phyloP scores from a whole-genome alignment of 2,113 vertebrate genomes.

The Telmatochromis brachygnathus region DNA sequence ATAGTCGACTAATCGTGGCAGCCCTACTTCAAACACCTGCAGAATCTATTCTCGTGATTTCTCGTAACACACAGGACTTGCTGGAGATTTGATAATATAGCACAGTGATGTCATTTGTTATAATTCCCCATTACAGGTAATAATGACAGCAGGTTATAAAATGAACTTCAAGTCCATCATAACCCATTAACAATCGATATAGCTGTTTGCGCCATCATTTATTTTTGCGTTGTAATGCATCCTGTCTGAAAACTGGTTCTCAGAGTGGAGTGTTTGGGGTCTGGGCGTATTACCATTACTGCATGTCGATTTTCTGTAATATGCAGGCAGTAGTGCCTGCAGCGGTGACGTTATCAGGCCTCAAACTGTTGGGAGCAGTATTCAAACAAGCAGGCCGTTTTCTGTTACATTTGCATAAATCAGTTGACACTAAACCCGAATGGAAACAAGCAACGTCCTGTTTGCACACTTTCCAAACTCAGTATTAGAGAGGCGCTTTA shows the following conservation, averaged over 20 bases:
- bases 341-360: conserved; percentile 29
- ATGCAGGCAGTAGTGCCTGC: neutral
- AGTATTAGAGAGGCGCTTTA: neutral
- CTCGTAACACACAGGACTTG: neutral
- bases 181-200: conserved; percentile 24
- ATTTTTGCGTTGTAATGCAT: conserved; percentile 24
- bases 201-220: neutral
- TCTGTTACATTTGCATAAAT: conserved; percentile 54
- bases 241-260: neutral
- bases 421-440: conserved; percentile 24
- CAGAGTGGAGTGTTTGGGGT: neutral
- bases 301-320: neutral
- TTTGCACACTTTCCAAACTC: conserved; percentile 23
- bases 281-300: neutral
- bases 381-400: conserved; percentile 23
- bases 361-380: neutral
- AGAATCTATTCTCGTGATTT: neutral
- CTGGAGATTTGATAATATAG: neutral
- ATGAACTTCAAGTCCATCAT: neutral
- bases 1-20: too few species aligned
- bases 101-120: neutral
- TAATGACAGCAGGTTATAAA: conserved; percentile 4
- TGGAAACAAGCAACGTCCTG: conserved; percentile 33
- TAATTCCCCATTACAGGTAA: neutral
- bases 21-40: neutral